Evolutionary conservation across 2,113 vertebrate genomes (phyloP), one percentile per base, ranked within the genome.

Genomic region (Zeus faber): DNA sequence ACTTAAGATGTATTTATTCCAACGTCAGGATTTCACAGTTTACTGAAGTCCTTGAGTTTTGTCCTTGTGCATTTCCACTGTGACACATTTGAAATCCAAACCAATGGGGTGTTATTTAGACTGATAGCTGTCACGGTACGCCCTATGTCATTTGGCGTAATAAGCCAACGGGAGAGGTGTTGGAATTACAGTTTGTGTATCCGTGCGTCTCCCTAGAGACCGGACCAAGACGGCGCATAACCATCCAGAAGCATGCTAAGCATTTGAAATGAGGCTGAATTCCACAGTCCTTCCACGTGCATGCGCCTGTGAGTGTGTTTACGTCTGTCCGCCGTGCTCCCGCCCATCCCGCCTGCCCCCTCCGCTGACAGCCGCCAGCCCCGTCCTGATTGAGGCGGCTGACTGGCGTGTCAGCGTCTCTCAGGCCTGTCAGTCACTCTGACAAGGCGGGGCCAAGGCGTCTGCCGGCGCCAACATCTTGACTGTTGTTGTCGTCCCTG

Each of bases 401-500:
- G 85, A 87, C 82, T 71, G 54, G 57, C 52, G 33, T 64, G 54
- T 74, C 77, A 21, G 61, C 62, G 17, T 52, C 73, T 78, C 77
- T 76, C 74, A 52, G 76, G 54, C 61, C 79, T 67, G 85, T 81
- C 88, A 87, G 44, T 90, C 88, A 83, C 64, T 25, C 56, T 83
- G 85, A 87, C 64, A 62, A 84, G 84, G 85, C 72, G 85, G 87
- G 84, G 77, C 87, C 74, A 76, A 79, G 13, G n/a, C 80, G 81
- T 89, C 79, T 81, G 58, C 78, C 47, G 54, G 79, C 49, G 51
- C 64, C 68, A 18, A 5, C 49, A 54, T 67, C 27, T 59, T 53
- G 8, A 7, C 14, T 45, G 18, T 11, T 45, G 9, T 45, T 23
- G 18, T 45, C 18, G 11, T 25, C 8, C 17, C 26, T 18, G 11